Evolutionary conservation across 2,113 vertebrate species (phyloP), one percentile per base, ranked within the genome.

Genomic region (Aleadryas rufinucha): DNA sequence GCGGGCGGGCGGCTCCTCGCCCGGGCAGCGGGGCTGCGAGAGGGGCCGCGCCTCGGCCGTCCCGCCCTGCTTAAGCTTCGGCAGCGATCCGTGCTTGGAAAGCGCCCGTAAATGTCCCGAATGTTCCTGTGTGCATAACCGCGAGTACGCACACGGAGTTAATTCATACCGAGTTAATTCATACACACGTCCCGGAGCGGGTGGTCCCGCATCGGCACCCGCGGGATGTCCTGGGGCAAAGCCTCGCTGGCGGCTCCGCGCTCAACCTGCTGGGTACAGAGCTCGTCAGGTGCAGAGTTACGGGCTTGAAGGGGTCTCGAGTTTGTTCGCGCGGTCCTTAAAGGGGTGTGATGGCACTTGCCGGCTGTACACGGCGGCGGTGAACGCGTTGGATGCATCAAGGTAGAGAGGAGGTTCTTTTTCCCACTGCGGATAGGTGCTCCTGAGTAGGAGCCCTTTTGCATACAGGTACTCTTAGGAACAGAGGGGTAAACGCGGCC

Each of bases 351-450:
- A 8, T 7, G 26, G 45, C 19, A n/a, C 47, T 79, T 23, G 28
- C 6, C 5, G 4, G 44, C 83, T 66, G 7, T 10, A 0, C 26
- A 3, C 2, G 7, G 35, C 33, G 4, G 35, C 1, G 10, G 45
- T 35, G 63, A 63, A 27, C 5, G 9, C 1, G 6, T 10, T 57
- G 14, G n/a, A 9, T 54, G 33, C 14, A 6, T 23, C 7, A 17
- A 31, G 44, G 64, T 23, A 10, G 50, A 37, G 45, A 19, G 50
- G 15, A 66, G 9, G 23, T 35, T 61, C 27, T 28, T n/a, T 44
- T 15, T 17, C 13, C 33, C 13, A 0, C 20, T 11, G 45, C 1
- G 1, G 44, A 7, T 57, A 44, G 9, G n/a, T 47, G 8, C n/a
- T 81, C 7, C 0, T 24, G 35, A 80, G 7, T 12, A 23, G 42